Evolutionary conservation across 2,797 vertebrate genomes (phyloP).

Genomic region (Triplophysa bombifrons): DNA sequence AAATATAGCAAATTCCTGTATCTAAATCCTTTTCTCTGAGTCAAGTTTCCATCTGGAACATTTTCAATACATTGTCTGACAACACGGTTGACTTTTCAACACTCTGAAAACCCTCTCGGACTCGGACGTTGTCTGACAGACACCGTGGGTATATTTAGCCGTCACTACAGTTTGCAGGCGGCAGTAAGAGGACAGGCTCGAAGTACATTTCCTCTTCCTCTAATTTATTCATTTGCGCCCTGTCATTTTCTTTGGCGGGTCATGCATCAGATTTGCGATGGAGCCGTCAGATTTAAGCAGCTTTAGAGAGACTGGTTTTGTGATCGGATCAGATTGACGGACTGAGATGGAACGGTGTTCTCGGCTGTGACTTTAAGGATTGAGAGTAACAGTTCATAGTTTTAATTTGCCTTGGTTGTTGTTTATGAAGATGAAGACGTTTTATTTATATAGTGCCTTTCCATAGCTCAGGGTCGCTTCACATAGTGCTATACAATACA

Average conservation of each 20-base stretch:
- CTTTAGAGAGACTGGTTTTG: constrained; percentile 18
- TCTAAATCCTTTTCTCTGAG: constrained; percentile 1
- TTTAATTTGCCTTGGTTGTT: constrained; percentile 2
- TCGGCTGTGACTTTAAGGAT: neutral
- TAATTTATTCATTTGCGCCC: constrained; percentile 50
- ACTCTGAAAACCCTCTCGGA: constrained; percentile 9
- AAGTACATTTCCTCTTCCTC: constrained; percentile 31
- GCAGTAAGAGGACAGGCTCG: constrained; percentile 30
- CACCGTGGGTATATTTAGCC: constrained; percentile 35
- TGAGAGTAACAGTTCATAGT: neutral
- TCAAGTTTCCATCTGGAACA: constrained; percentile 25
- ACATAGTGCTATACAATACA: no score
- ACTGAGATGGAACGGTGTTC: neutral
- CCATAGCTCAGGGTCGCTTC: no score
- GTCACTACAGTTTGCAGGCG: constrained; percentile 18
- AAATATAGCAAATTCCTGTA: neutral
- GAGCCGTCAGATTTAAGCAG: constrained; percentile 37
- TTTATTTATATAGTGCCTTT: no score
- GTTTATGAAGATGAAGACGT: no score
- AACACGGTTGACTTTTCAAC: constrained; percentile 18
- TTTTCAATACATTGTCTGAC: constrained; percentile 17
- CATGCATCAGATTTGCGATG: constrained; percentile 34
- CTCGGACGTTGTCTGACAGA: constrained; percentile 25
- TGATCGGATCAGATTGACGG: constrained; percentile 25
- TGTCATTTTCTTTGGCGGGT: constrained; percentile 33